A percentile compares a stretch with the other conserved stretches of the same genome.
These are phyloP conservation scores for Thumatha senex DNA, from an alignment of 2,888 invertebrate genomes.

Conservation along the genomic window DNA sequence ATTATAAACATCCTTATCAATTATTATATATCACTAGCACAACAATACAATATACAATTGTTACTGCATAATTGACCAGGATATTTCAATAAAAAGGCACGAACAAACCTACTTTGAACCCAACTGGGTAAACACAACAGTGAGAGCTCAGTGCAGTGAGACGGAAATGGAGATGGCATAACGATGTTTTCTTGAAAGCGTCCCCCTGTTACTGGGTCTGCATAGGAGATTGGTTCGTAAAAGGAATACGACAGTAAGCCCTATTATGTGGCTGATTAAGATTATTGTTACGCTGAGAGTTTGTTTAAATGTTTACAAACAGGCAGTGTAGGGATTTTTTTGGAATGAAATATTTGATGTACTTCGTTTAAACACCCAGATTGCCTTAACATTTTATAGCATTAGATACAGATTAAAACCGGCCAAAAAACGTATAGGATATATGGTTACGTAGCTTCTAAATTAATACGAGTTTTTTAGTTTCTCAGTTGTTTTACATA, in stretches of 20 bases:
- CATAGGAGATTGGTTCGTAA: constrained; percentile 30
- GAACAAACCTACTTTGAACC: background rate
- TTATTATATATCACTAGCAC: background rate
- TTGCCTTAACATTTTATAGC: background rate
- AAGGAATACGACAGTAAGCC: constrained; percentile 20
- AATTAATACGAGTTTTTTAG: too few relatives aligned
- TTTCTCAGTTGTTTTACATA: too few relatives aligned
- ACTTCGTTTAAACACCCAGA: background rate
- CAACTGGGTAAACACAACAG: constrained; percentile 1
- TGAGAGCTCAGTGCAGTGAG: constrained; percentile 15
- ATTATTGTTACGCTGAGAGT: constrained; percentile 8
- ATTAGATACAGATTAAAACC: too few relatives aligned
- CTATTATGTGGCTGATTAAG: constrained; percentile 10
- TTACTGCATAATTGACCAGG: background rate
- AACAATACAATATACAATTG: background rate
- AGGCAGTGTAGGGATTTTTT: background rate
- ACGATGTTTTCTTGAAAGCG: constrained; percentile 40
- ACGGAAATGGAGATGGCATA: constrained; percentile 35
- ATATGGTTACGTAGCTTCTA: too few relatives aligned
- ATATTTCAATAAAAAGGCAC: background rate
- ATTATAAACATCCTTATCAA: background rate
- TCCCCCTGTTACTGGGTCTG: constrained; percentile 31
- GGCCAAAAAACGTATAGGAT: too few relatives aligned
- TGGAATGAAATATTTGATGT: background rate
- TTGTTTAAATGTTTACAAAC: background rate